Conservation (phyloP, 1,140 invertebrate species). For the Radopholus similis region DNA sequence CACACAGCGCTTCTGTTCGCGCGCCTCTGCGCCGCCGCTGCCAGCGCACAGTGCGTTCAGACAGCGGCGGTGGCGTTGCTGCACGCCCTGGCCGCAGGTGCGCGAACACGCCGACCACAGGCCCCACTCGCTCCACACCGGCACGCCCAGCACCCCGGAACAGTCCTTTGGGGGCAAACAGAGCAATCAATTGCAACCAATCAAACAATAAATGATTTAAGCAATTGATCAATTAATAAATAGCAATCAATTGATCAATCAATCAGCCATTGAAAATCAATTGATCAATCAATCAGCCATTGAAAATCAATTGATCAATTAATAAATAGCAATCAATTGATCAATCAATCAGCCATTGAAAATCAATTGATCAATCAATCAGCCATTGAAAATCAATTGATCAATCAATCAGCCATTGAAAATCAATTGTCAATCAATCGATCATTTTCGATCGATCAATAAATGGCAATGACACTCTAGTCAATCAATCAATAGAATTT, state of each 20-base stretch:
- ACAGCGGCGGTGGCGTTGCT: constrained; percentile 25
- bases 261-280: too few species aligned
- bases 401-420: too few species aligned
- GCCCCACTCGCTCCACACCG: constrained; percentile 41
- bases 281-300: too few species aligned
- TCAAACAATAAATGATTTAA: background rate
- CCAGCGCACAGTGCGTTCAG: constrained; percentile 32
- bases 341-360: too few species aligned
- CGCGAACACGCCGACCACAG: constrained; percentile 37
- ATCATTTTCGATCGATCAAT: background rate
- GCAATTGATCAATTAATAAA: too few species aligned
- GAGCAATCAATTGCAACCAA: background rate
- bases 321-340: too few species aligned
- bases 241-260: too few species aligned
- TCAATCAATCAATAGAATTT: constrained; percentile 7
- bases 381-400: too few species aligned
- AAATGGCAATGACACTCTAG: background rate
- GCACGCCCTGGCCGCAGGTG: constrained; percentile 27
- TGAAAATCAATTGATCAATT: too few species aligned
- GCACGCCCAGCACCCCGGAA: constrained; percentile 7
- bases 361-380: too few species aligned
- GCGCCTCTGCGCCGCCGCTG: constrained; percentile 19
- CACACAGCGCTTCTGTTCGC: constrained; percentile 48
- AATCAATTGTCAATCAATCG: background rate
- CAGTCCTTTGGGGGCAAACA: constrained; percentile 41